Conservation (phyloP, 2,888 invertebrate species). For the Eristalinus aeneus region DNA sequence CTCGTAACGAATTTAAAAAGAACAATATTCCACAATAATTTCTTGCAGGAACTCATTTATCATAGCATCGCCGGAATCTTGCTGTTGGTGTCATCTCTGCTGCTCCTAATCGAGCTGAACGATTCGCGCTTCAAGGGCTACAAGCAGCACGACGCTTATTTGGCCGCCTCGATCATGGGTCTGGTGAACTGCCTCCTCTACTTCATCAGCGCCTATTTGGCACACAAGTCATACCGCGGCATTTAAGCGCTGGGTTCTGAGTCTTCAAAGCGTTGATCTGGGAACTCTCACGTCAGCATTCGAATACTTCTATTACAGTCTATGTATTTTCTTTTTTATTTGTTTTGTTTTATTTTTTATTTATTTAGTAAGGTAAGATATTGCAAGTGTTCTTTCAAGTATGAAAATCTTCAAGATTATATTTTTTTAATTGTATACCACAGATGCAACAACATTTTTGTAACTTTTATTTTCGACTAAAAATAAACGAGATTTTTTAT, state of each 20-base stretch:
- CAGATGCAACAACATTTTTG: conserved; percentile 38
- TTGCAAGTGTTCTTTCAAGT: conserved; percentile 49
- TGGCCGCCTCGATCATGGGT: conserved; percentile 89
- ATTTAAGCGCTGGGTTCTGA: conserved; percentile 81
- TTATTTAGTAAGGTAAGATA: conserved; percentile 64
- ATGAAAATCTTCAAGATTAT: conserved; percentile 17
- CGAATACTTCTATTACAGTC: conserved; percentile 25
- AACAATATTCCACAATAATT: background rate
- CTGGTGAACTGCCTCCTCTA: conserved; percentile 87
- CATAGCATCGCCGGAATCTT: conserved; percentile 88
- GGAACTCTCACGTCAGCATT: conserved; percentile 14
- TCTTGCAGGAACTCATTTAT: conserved; percentile 88
- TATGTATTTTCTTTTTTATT: conserved; percentile 8
- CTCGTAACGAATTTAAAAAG: background rate
- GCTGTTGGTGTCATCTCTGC: conserved; percentile 86
- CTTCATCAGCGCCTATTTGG: conserved; percentile 88
- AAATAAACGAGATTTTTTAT: conserved; percentile 29
- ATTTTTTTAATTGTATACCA: background rate
- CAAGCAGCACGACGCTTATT: conserved; percentile 84
- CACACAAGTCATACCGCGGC: conserved; percentile 88
- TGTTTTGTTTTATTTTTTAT: conserved; percentile 29
- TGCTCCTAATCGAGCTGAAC: conserved; percentile 85
- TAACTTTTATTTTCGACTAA: conserved; percentile 46
- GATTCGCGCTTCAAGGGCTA: conserved; percentile 81
- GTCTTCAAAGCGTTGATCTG: background rate